Base-by-base conservation (phyloP, 2,113 vertebrate species). In the Leptobrachium ailaonicum region DNA sequence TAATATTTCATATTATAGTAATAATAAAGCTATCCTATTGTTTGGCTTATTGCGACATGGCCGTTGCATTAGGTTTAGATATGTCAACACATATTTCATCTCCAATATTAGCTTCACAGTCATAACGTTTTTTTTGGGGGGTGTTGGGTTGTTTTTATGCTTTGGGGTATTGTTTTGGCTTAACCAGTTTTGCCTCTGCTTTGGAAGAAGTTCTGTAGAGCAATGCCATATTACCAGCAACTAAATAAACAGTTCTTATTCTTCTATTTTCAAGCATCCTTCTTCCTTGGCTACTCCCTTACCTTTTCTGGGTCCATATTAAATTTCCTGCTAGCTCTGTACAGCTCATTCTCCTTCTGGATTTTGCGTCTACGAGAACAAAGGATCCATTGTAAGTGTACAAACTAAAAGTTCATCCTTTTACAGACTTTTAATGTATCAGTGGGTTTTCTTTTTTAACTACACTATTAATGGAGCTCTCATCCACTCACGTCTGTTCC, bases 221-320 rank as follows among this genome's bases (percentile, higher is more conserved):
- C 63, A 66, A 32, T 32, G 47, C 20, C 8, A 66, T 41, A 66
- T 10, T 10, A 66, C 40, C 20, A 13, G 40, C 8, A n/a, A 6
- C 32, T 66, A 66, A 7, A 66, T 66, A 41, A 40, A 66, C 2
- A 7, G 13, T 66, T 10, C 20, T 7, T 8, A 50, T 14, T 2
- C 2, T 14, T 2, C 2, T 13, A 66, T n/a, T 5, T 44, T 10
- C 41, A 4, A 43, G 44, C 9, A 14, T n/a, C 41, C 10, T 32
- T 2, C 6, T 66, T 43, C 40, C 42, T 44, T 45, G 9, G 41
- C 41, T 54, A 6, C 13, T 60, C 14, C 71, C 43, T 32, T 42
- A 80, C 78, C 64, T 74, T 80, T 12, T 80, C 78, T 58, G 78
- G 78, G 44, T 67, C 71, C 78, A 80, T 80, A n/a, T 80, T 80